Conservation (phyloP, 2,797 vertebrate species). For the Anolis apletophallus region DNA sequence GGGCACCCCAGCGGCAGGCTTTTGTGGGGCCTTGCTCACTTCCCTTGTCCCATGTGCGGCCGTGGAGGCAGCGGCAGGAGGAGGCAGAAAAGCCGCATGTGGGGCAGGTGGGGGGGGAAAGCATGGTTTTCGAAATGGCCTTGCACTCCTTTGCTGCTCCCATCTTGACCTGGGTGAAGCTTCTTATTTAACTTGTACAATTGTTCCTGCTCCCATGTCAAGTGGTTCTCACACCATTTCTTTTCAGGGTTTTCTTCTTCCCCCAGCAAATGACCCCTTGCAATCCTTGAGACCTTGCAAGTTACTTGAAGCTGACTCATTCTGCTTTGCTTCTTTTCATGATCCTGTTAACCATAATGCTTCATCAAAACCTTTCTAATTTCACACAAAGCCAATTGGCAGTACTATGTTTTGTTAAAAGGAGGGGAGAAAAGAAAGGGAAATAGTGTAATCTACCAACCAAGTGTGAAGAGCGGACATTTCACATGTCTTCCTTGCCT, state of each 20-base stretch:
- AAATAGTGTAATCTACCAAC: slow-evolving; percentile 22
- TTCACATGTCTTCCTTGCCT: slow-evolving; percentile 37
- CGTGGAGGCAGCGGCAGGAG: no score
- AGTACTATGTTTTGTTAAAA: slow-evolving; percentile 37
- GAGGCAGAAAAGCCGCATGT: no score
- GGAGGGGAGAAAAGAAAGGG: slow-evolving; percentile 5
- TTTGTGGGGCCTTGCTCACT: no score
- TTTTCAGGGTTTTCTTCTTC: not conserved
- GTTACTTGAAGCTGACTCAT: not conserved
- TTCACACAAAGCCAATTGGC: slow-evolving; percentile 33
- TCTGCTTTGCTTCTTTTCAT: not conserved
- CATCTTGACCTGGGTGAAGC: no score
- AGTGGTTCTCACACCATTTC: not conserved
- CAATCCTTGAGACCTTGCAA: not conserved
- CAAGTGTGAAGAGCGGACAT: slow-evolving; percentile 64
- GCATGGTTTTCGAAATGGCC: no score
- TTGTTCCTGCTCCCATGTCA: no score
- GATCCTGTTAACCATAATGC: not conserved
- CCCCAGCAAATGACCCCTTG: no score
- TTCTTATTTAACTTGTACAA: no score
- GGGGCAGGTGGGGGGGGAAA: no score
- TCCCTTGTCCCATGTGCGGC: no score
- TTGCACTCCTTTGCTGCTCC: no score
- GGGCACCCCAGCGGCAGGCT: no score
- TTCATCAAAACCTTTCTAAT: not conserved